A percentile compares a stretch with the other conserved stretches of the same genome.
Conservation (phyloP, 2,113 vertebrate species). For the Xenopus laevis region DNA sequence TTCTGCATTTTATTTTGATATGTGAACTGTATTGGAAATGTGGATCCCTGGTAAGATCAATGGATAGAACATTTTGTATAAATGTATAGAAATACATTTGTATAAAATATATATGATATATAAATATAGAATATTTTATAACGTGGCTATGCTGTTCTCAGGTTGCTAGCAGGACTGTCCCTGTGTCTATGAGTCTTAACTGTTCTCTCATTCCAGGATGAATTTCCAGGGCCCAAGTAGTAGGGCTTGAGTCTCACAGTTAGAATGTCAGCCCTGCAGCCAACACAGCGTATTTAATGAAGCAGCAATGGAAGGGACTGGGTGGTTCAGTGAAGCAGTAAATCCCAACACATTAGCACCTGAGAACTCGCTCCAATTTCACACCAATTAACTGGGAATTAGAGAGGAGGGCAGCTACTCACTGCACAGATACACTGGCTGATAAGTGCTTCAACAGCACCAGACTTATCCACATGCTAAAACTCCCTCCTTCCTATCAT, state of each 20-base stretch:
- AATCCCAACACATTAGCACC: slow-evolving; percentile 73
- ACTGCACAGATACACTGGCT: slow-evolving; percentile 52
- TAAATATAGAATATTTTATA: too few relatives aligned
- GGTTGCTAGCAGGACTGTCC: background rate
- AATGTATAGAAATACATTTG: too few relatives aligned
- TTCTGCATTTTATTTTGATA: too few relatives aligned
- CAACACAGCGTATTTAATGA: slow-evolving; percentile 62
- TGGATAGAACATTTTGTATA: too few relatives aligned
- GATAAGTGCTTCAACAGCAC: slow-evolving; percentile 54
- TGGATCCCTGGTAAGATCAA: too few relatives aligned
- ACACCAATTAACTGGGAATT: slow-evolving; percentile 69
- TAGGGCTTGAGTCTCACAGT: slow-evolving; percentile 61
- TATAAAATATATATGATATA: too few relatives aligned
- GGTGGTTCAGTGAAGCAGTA: slow-evolving; percentile 67
- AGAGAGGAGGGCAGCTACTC: slow-evolving; percentile 57
- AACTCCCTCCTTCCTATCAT: too few relatives aligned
- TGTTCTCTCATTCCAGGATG: slow-evolving; percentile 21
- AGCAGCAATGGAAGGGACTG: slow-evolving; percentile 57
- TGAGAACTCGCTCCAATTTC: slow-evolving; percentile 67
- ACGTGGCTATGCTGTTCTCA: too few relatives aligned
- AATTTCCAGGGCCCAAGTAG: slow-evolving; percentile 62
- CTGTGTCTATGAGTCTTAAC: too few relatives aligned
- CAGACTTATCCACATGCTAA: slow-evolving; percentile 47
- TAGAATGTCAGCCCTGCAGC: slow-evolving; percentile 50
- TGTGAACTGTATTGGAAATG: too few relatives aligned